Conservation (phyloP, 2,113 vertebrate genomes). For the Podocnemis expansa region DNA sequence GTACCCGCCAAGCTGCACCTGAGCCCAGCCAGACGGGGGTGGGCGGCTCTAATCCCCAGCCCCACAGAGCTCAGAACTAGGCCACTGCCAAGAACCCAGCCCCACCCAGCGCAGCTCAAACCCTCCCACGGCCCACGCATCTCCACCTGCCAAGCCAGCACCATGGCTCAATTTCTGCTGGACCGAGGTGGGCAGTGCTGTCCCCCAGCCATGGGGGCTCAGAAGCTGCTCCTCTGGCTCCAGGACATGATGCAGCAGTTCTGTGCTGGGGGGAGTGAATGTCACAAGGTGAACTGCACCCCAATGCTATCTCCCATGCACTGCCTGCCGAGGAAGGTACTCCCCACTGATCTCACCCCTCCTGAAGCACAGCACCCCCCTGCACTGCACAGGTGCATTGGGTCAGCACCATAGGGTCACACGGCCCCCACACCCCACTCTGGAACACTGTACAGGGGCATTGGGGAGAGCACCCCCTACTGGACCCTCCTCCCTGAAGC, state of each 20-base stretch:
- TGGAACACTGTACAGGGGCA: no score
- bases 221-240: neutral
- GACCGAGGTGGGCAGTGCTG: neutral
- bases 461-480: neutral
- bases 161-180: neutral
- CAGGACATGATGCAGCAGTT: no score
- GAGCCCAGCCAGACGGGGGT: neutral
- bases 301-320: neutral
- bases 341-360: no score
- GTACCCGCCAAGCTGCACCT: neutral
- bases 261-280: no score
- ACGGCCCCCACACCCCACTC: no score
- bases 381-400: no score
- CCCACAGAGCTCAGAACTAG: neutral
- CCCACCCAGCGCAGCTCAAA: no score
- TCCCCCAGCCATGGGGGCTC: neutral
- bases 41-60: constrained; percentile 29
- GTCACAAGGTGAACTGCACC: neutral
- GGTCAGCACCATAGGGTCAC: no score
- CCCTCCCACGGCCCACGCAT: neutral
- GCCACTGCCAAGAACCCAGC: neutral
- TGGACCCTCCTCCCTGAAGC: no score
- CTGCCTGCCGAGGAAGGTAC: no score
- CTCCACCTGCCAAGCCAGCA: fast-evolving
- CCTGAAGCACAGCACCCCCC: no score